Evolutionary conservation across 2,797 vertebrate species (phyloP).

Genomic region (Heliangelus exortis): DNA sequence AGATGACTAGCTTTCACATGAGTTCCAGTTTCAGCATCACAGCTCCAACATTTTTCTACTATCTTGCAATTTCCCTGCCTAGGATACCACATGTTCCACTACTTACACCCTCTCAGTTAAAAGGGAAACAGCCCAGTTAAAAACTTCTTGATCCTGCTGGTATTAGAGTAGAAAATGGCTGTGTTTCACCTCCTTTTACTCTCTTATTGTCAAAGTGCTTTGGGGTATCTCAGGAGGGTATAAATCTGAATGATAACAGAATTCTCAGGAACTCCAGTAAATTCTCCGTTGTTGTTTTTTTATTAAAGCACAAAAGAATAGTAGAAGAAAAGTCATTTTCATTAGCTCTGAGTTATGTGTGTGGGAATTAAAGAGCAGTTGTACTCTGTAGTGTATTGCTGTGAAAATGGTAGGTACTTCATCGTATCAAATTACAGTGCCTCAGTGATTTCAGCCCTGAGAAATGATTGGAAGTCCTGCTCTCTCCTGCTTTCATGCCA

Average conservation of each 20-base stretch:
- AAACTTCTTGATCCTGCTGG: not conserved
- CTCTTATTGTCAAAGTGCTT: not conserved
- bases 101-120: not conserved
- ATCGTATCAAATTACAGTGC: accelerated
- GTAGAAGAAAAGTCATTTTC: not conserved
- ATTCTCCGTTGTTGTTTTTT: not conserved
- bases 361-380: not conserved
- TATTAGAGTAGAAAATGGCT: not conserved
- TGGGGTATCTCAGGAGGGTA: not conserved
- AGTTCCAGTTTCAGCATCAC: not conserved
- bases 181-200: not conserved
- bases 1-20: not conserved
- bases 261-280: not conserved
- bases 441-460: not conserved
- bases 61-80: not conserved
- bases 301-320: not conserved
- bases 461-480: not conserved
- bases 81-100: not conserved
- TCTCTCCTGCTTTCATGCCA: not conserved
- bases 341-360: not conserved
- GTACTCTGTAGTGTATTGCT: not conserved
- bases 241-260: not conserved
- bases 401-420: not conserved
- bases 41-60: not conserved
- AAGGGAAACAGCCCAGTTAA: not conserved